Base-by-base conservation (phyloP, 1,140 invertebrate genomes). In the Copidosoma floridanum region DNA sequence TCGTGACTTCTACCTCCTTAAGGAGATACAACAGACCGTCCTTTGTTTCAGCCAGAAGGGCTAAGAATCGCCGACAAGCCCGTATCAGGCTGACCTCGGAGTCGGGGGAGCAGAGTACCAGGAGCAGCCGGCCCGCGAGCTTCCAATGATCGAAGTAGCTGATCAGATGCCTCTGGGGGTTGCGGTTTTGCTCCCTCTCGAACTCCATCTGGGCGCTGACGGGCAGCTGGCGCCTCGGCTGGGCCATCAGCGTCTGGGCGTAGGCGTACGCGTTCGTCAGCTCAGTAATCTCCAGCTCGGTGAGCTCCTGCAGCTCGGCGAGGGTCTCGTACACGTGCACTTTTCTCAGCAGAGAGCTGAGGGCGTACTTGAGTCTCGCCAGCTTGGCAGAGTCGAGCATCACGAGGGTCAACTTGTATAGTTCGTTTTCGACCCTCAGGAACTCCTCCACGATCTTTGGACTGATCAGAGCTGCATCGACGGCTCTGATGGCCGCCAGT, bases 201-300 rank as follows among this genome's bases (percentile, higher is more conserved):
- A 93, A 86, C 74, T 95, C 92, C 77, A 95, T 95, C 68, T 94
- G 90, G 2, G 86, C 85, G 7, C 88, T 86, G 0, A 89, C 90
- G 2, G 93, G 94, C n/a, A 96, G 74, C 69, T 92, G 93, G 51
- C 91, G 81, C 67, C 88, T 88, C 1, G 90, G 90, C 69, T 93
- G 91, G 3, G 88, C 86, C 69, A 93, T 78, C 53, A 88, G 71
- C 64, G 85, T 86, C 48, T 86, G 83, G 20, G 89, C 84, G 48
- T 83, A 83, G 1, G 82, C 75, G 68, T 85, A 89, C 43, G 84
- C 82, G 51, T 84, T 83, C 2, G 85, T 75, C 27, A 90, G 77
- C 74, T 90, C 87, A 50, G 83, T 81, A 10, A 90, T 14, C 14
- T 65, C 66, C 0, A 71, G 27, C 14, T 74, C 66, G 8, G 59